Evolutionary conservation across 2,888 invertebrate genomes (phyloP).

Genomic region (Alcis repandata): DNA sequence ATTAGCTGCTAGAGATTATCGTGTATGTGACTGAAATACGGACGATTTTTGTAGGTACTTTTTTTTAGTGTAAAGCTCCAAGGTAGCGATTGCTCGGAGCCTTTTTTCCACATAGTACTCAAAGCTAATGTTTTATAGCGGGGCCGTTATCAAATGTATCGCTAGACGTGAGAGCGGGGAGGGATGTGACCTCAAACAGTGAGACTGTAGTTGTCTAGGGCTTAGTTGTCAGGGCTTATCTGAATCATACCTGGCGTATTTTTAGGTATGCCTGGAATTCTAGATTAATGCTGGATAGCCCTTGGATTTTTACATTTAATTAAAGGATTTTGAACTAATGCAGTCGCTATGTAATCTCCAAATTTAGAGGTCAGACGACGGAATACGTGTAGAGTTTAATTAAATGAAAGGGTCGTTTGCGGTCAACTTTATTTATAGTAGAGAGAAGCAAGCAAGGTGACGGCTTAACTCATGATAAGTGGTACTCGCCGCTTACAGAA

Average conservation of each 20-base stretch:
- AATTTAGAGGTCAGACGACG: neutral
- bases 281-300: neutral
- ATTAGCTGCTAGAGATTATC: neutral
- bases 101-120: neutral
- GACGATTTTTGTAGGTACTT: neutral
- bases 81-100: neutral
- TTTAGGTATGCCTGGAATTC: neutral
- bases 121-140: neutral
- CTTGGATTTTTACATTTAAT: neutral
- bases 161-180: neutral
- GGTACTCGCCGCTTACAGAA: no score
- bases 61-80: neutral
- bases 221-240: neutral
- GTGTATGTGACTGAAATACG: neutral
- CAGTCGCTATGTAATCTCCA: neutral
- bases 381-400: neutral
- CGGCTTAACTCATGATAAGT: no score
- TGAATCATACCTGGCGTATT: neutral
- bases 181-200: neutral
- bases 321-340: neutral
- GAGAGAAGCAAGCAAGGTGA: no score
- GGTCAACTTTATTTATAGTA: neutral
- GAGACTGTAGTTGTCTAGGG: neutral
- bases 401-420: neutral
- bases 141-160: slow-evolving; percentile 1